These are phyloP conservation scores for Zosterops pallidus DNA, from an alignment of 2,113 vertebrate species.

Conservation along the genomic window DNA sequence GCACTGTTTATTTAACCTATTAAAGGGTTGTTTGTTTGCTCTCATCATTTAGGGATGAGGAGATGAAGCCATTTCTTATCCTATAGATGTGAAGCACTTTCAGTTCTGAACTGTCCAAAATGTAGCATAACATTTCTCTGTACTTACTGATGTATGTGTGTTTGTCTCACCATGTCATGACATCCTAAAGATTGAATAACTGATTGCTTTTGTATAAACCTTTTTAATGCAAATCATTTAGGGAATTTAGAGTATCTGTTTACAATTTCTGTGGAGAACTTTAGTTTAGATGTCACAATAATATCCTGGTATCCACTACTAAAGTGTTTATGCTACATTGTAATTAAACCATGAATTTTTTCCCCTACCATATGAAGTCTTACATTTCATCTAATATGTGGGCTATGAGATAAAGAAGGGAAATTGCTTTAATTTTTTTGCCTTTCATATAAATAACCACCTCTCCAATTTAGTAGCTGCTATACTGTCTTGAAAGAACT, in stretches of 20 bases:
- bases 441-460: background rate
- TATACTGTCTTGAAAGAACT: background rate
- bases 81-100: conserved; percentile 69
- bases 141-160: conserved; percentile 5
- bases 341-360: conserved; percentile 64
- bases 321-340: conserved; percentile 27
- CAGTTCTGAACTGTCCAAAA: conserved; percentile 32
- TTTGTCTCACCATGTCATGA: conserved; percentile 28
- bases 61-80: conserved; percentile 67
- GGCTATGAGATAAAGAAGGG: background rate
- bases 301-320: conserved; percentile 26
- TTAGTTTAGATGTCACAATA: background rate
- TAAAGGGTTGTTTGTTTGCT: conserved; percentile 58
- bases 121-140: conserved; percentile 53
- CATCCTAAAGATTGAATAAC: background rate
- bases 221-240: conserved; percentile 6
- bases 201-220: conserved; percentile 23
- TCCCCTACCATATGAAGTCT: background rate
- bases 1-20: conserved; percentile 58
- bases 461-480: background rate
- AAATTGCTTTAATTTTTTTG: background rate
- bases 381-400: background rate
- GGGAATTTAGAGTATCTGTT: conserved; percentile 14
- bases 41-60: conserved; percentile 55
- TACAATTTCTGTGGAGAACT: conserved; percentile 14